Conservation (phyloP, 2,888 invertebrate genomes). For the Strigamia maritima region DNA sequence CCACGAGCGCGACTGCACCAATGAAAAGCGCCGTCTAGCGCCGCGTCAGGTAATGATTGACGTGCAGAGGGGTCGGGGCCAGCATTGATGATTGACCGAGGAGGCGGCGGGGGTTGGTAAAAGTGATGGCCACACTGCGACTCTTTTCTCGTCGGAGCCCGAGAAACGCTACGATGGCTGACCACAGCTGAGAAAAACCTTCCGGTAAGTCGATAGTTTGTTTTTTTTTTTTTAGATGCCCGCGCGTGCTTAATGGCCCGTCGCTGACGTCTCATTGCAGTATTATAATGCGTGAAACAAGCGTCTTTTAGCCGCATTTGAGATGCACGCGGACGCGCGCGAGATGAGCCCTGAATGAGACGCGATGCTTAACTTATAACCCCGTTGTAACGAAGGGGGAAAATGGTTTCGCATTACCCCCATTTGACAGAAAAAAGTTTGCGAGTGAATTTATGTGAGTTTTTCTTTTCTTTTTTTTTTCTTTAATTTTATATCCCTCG, state of each 20-base stretch:
- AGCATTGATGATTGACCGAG: slow-evolving; percentile 14
- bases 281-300: too few relatives aligned
- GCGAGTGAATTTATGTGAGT: not conserved
- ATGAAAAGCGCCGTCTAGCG: not conserved
- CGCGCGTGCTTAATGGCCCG: slow-evolving; percentile 26
- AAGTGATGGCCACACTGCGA: not conserved
- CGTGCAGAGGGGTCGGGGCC: not conserved
- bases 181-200: not conserved
- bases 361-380: not conserved
- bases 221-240: not conserved
- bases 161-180: not conserved
- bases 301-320: slow-evolving; percentile 29
- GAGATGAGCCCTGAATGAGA: not conserved
- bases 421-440: not conserved
- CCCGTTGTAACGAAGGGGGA: not conserved
- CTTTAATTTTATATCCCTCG: not conserved
- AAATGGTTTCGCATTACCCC: not conserved
- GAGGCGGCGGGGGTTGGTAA: slow-evolving; percentile 4
- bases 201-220: not conserved
- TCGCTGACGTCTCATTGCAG: too few relatives aligned
- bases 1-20: not conserved
- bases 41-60: not conserved
- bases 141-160: not conserved
- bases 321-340: slow-evolving; percentile 10
- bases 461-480: not conserved